Evolutionary conservation across 2,888 invertebrate genomes (phyloP).

Genomic region (Hipparchia sbordonii): DNA sequence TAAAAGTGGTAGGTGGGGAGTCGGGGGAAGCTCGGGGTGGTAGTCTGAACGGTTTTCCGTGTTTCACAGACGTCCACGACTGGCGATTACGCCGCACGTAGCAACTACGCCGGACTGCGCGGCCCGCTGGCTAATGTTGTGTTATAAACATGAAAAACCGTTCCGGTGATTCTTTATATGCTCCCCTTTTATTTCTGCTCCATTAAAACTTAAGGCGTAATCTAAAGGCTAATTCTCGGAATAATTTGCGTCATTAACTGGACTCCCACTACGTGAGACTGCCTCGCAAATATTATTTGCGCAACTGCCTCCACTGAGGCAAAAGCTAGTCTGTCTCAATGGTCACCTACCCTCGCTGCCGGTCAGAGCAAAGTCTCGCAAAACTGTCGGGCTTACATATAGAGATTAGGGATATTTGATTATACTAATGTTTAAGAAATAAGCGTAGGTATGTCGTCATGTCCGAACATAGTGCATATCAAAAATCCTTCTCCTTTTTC

Average conservation of each 20-base stretch:
- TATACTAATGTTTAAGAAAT: too few relatives aligned
- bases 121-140: conserved; percentile 72
- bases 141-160: conserved; percentile 80
- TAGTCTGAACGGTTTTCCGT: conserved; percentile 82
- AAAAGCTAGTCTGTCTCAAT: too few relatives aligned
- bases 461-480: too few relatives aligned
- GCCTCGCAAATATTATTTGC: too few relatives aligned
- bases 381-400: too few relatives aligned
- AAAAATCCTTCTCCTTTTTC: too few relatives aligned
- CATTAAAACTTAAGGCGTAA: conserved; percentile 17
- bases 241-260: background rate
- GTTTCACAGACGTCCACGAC: conserved; percentile 74
- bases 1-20: conserved; percentile 75
- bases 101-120: conserved; percentile 59
- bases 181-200: conserved; percentile 45
- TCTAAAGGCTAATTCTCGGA: background rate
- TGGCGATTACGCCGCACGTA: conserved; percentile 75
- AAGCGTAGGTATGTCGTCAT: too few relatives aligned
- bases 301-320: too few relatives aligned
- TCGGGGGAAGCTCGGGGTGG: conserved; percentile 50
- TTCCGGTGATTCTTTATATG: conserved; percentile 78
- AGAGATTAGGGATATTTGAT: too few relatives aligned
- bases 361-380: too few relatives aligned
- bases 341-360: too few relatives aligned
- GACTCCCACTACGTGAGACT: too few relatives aligned